A percentile compares a stretch with the other conserved stretches of the same genome.
These are phyloP conservation scores for Peromyscus nudipes DNA, from an alignment of 2,797 vertebrate species.

Conservation along the genomic window DNA sequence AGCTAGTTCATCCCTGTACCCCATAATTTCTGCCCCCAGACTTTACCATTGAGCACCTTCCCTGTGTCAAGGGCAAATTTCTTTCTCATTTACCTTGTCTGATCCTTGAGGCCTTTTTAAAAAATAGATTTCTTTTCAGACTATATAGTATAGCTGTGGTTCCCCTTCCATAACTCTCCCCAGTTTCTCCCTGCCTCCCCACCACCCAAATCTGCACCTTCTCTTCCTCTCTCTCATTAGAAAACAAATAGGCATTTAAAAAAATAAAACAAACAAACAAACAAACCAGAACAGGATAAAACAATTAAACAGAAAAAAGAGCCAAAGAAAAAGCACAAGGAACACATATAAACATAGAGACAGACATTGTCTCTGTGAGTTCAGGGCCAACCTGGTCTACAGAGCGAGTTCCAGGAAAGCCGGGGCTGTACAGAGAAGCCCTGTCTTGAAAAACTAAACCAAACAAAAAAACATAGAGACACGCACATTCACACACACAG, in stretches of 20 bases:
- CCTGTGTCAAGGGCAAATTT: accelerated
- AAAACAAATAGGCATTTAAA: not conserved
- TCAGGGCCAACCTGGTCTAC: not conserved
- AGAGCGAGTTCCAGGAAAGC: not conserved
- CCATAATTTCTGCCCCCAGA: too few relatives aligned
- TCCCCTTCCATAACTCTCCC: too few relatives aligned
- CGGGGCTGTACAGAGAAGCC: not conserved
- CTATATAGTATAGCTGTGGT: not conserved
- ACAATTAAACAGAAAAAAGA: not conserved
- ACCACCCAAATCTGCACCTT: not conserved
- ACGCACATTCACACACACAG: not conserved
- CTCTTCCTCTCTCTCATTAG: not conserved
- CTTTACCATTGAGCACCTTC: not conserved
- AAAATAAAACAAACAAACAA: not conserved
- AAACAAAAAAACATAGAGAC: not conserved
- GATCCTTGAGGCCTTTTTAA: not conserved
- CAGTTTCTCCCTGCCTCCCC: not conserved
- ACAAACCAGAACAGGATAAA: not conserved
- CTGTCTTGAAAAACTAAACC: not conserved
- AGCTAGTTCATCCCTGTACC: not conserved
- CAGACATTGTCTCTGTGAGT: not conserved
- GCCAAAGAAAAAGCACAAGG: not conserved
- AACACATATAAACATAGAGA: not conserved
- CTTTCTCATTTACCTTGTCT: not conserved
- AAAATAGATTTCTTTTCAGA: not conserved